A percentile compares a stretch with the other conserved stretches of the same genome.
These are phyloP conservation scores for Cremastinae sp. DNA, from an alignment of 2,888 invertebrate species.

Conservation along the genomic window DNA sequence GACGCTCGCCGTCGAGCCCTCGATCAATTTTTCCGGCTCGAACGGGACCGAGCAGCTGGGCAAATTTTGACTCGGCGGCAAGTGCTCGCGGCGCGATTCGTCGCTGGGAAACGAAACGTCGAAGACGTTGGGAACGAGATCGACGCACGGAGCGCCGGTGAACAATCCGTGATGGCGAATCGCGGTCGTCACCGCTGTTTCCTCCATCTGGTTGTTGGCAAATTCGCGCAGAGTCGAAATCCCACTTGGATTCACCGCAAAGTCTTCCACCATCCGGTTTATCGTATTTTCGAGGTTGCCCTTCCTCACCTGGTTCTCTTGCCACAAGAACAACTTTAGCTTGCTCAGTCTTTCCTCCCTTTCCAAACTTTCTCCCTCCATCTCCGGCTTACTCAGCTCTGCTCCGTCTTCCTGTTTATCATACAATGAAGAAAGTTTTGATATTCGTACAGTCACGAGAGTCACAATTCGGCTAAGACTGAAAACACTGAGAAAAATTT, in stretches of 20 bases:
- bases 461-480: neutral
- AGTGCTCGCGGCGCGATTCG: conserved; percentile 52
- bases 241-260: conserved; percentile 81
- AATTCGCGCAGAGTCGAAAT: conserved; percentile 73
- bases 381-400: neutral
- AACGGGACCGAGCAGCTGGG: conserved; percentile 43
- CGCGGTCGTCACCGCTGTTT: conserved; percentile 88
- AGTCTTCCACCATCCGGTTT: conserved; percentile 85
- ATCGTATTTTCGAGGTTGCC: conserved; percentile 87
- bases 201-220: conserved; percentile 84
- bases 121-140: conserved; percentile 38
- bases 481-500: conserved; percentile 22
- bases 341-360: conserved; percentile 70
- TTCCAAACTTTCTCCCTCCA: conserved; percentile 61
- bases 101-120: no score
- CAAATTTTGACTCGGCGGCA: conserved; percentile 41
- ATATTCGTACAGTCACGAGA: no score
- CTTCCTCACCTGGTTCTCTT: conserved; percentile 85
- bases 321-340: conserved; percentile 83
- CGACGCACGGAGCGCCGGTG: conserved; percentile 63
- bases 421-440: conserved; percentile 8
- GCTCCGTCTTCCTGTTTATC: conserved; percentile 2
- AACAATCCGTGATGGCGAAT: conserved; percentile 86
- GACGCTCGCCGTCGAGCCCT: conserved; percentile 21
- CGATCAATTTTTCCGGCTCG: conserved; percentile 15